Conservation (phyloP, 2,888 invertebrate genomes). For the Orthonychiurus folsomi region DNA sequence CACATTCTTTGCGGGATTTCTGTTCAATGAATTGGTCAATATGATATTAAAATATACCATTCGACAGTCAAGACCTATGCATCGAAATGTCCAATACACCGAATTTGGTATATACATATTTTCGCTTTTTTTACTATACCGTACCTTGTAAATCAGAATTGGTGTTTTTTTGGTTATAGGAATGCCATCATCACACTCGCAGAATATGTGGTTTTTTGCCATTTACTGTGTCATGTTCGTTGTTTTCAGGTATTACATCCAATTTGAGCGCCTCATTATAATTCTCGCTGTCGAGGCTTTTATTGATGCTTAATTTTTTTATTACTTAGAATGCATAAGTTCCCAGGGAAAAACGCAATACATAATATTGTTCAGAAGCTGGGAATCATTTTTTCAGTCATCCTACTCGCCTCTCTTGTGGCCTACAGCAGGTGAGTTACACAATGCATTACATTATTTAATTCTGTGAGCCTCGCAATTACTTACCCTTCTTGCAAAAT, state of each 20-base stretch:
- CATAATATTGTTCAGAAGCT: conserved; percentile 35
- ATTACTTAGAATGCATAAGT: conserved; percentile 32
- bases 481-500: too few relatives aligned
- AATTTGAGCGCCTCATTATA: not conserved
- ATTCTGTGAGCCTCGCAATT: not conserved
- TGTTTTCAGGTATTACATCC: conserved; percentile 62
- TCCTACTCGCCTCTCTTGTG: conserved; percentile 34
- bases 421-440: conserved; percentile 39
- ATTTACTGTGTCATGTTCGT: conserved; percentile 75
- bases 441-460: conserved; percentile 2
- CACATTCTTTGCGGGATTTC: conserved; percentile 68
- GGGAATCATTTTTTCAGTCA: conserved; percentile 35
- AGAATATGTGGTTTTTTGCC: conserved; percentile 85
- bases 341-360: conserved; percentile 34
- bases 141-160: too few relatives aligned
- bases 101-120: too few relatives aligned
- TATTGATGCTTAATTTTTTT: not conserved
- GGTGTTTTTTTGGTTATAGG: too few relatives aligned
- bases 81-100: conserved; percentile 57
- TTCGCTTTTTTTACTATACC: conserved; percentile 50
- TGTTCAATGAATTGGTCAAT: conserved; percentile 69
- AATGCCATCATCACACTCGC: conserved; percentile 87
- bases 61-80: conserved; percentile 67
- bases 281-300: not conserved
- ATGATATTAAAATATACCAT: conserved; percentile 70